Conservation (phyloP, 2,113 vertebrate species). For the Aptenodytes forsteri region DNA sequence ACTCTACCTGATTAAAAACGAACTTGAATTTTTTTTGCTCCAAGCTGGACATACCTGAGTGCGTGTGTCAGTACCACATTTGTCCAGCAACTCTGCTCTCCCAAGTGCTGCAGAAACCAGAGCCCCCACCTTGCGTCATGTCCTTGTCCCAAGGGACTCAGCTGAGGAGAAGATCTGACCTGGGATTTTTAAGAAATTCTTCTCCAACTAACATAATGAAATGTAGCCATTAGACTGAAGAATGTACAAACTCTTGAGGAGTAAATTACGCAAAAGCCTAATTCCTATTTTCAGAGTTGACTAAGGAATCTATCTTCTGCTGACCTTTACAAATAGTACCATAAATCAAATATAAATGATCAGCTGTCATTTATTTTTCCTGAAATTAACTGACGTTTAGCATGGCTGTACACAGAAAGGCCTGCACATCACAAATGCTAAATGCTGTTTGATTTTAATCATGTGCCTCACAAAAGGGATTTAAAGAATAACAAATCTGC, state of each 20-base stretch:
- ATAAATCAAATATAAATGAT: background rate
- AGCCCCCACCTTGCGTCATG: rapidly evolving
- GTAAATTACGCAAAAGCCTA: background rate
- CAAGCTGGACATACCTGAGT: background rate
- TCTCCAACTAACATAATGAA: background rate
- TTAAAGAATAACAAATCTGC: slow-evolving; percentile 30
- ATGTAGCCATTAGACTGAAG: background rate
- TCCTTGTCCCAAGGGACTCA: background rate
- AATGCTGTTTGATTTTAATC: slow-evolving; percentile 27
- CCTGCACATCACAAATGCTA: background rate
- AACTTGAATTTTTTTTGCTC: background rate
- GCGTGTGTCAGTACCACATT: background rate
- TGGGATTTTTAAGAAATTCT: background rate
- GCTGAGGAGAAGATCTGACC: background rate
- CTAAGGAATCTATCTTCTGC: background rate
- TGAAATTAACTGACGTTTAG: background rate
- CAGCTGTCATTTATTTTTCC: background rate
- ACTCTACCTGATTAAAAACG: background rate
- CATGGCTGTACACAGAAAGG: background rate
- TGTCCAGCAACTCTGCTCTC: background rate
- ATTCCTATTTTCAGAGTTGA: background rate
- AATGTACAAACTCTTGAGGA: background rate
- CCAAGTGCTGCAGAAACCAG: background rate
- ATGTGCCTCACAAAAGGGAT: slow-evolving; percentile 5
- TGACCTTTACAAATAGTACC: background rate